phyloP scores from a whole-genome alignment of 2,888 invertebrate genomes.

The Ormyrus rosae region DNA sequence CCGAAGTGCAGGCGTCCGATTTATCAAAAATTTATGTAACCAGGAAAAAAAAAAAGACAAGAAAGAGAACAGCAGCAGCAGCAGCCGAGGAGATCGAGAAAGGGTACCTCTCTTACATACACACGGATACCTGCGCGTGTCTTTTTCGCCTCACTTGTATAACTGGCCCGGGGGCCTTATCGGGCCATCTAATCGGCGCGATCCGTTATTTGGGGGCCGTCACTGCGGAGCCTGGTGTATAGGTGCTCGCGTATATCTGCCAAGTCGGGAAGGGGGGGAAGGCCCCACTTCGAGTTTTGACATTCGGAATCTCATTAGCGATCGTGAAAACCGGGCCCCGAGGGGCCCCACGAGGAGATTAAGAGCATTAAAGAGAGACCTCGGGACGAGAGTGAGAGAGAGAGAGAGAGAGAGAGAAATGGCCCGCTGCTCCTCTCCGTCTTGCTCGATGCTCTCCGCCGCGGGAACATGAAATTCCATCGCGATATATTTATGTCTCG shows the following conservation, averaged over 20 bases:
- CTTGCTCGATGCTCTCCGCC: constrained; percentile 15
- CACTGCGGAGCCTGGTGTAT: constrained; percentile 49
- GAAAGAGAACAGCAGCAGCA: neutral
- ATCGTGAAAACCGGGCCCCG: constrained; percentile 66
- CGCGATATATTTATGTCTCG: constrained; percentile 9
- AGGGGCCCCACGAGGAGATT: constrained; percentile 28
- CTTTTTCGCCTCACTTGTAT: constrained; percentile 69
- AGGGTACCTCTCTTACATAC: neutral
- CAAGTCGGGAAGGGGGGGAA: constrained; percentile 36
- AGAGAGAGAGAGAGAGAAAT: constrained; percentile 58
- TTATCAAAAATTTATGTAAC: constrained; percentile 38
- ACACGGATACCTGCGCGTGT: constrained; percentile 57
- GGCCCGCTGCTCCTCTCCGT: constrained; percentile 2
- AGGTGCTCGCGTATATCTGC: too few relatives aligned
- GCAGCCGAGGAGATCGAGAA: neutral
- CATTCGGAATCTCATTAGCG: constrained; percentile 75
- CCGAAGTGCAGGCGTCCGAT: constrained; percentile 61
- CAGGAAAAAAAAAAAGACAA: constrained; percentile 12
- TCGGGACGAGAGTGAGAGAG: constrained; percentile 40
- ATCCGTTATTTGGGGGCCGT: constrained; percentile 69
- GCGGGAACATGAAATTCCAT: constrained; percentile 31
- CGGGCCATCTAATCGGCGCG: constrained; percentile 69
- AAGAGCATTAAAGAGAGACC: constrained; percentile 54
- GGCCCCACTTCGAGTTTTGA: constrained; percentile 71
- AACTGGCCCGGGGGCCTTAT: constrained; percentile 56